These are phyloP conservation scores for Condylura cristata DNA, from an alignment of 2,113 vertebrate species.

Conservation along the genomic window DNA sequence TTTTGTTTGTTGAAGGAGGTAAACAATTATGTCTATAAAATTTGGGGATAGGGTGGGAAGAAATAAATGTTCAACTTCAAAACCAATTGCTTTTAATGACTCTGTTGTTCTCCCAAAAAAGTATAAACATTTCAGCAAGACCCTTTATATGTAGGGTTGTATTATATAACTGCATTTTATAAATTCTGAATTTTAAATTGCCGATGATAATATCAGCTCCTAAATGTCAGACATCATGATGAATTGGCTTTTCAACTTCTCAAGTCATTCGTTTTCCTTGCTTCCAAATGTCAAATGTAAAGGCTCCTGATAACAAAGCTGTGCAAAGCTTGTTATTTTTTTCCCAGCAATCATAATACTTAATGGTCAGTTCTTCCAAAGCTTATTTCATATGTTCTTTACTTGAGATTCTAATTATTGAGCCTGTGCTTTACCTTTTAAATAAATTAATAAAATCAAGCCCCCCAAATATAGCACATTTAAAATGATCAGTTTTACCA, in stretches of 20 bases:
- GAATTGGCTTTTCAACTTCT: slow-evolving; percentile 76
- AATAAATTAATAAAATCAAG: slow-evolving; percentile 45
- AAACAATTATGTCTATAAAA: slow-evolving; percentile 24
- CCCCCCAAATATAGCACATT: neutral
- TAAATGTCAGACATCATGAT: slow-evolving; percentile 76
- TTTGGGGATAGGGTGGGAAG: neutral
- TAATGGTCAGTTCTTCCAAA: slow-evolving; percentile 39
- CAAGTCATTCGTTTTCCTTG: slow-evolving; percentile 43
- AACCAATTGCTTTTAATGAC: neutral
- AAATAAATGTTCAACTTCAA: slow-evolving; percentile 26
- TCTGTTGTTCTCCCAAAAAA: neutral
- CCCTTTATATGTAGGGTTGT: neutral
- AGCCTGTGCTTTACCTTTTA: slow-evolving; percentile 24
- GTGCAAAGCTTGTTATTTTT: slow-evolving; percentile 51
- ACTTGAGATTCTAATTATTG: slow-evolving; percentile 37
- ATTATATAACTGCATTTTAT: neutral
- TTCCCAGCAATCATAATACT: slow-evolving; percentile 53
- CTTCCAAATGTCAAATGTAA: slow-evolving; percentile 65
- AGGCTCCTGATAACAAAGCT: slow-evolving; percentile 70
- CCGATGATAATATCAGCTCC: slow-evolving; percentile 60
- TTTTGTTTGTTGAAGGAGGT: neutral
- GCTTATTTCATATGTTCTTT: slow-evolving; percentile 38
- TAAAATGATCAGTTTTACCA: slow-evolving; percentile 47
- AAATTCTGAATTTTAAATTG: slow-evolving; percentile 68
- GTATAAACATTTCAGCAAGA: neutral